phyloP scores from a whole-genome alignment of 2,888 invertebrate species.

The Acanthoscelides obtectus region DNA sequence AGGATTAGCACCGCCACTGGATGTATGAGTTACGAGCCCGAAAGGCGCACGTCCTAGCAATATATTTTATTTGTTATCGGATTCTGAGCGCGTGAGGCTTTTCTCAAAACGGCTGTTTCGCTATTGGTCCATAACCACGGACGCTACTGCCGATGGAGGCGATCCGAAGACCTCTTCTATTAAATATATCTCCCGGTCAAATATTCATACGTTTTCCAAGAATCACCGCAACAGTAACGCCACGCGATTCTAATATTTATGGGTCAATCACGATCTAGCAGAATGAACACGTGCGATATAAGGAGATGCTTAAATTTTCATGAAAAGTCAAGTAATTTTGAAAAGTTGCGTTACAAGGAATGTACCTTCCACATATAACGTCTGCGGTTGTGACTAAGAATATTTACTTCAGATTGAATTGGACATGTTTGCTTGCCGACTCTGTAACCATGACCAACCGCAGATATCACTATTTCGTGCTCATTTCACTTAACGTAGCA shows the following conservation, averaged over 20 bases:
- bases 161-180: slow-evolving; percentile 42
- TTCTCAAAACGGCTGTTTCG: slow-evolving; percentile 35
- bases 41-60: slow-evolving; percentile 46
- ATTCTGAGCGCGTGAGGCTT: slow-evolving; percentile 46
- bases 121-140: slow-evolving; percentile 33
- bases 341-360: too few species aligned
- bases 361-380: too few species aligned
- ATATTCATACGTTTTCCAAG: slow-evolving; percentile 16
- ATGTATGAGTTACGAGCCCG: slow-evolving; percentile 45
- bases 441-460: too few species aligned
- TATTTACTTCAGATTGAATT: too few species aligned
- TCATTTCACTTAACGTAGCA: too few species aligned
- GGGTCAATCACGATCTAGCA: background rate
- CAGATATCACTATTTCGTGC: too few species aligned
- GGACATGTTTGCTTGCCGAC: too few species aligned
- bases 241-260: background rate
- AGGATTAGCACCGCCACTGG: background rate
- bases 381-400: too few species aligned
- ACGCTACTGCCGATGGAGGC: slow-evolving; percentile 21
- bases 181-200: slow-evolving; percentile 40
- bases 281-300: too few species aligned
- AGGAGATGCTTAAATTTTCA: too few species aligned
- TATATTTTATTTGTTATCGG: slow-evolving; percentile 49
- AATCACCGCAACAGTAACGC: background rate
- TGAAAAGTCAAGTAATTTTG: too few species aligned